Base-by-base conservation (phyloP, 1,140 invertebrate species). In the Halictus rubicundus region DNA sequence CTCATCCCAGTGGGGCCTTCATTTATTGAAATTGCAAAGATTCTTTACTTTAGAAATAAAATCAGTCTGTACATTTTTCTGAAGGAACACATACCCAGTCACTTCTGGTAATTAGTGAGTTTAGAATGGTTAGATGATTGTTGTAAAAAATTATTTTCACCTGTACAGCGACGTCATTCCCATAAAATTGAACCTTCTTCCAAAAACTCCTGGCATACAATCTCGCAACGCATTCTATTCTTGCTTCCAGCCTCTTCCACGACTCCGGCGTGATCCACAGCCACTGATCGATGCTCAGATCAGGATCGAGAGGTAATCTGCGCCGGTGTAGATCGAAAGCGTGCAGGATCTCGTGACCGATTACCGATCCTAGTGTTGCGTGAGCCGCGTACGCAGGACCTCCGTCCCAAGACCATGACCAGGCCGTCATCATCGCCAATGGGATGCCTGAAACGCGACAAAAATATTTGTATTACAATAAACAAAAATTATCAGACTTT, bases 261-360 rank as follows among this genome's bases (percentile, higher is more conserved):
- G 95, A 93, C 10, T 93, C 91, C 5, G 94, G 93, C 19, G 94
- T 93, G 91, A 95, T 95, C 95, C 95, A 96, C 57, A 94, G 92
- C 75, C 94, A 95, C 25, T 94, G 91, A 54, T 91, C 87, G 23
- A 66, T 74, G 23, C 81, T 78, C 54, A 93, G 90, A 59, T 88
- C 86, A 0, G 86, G 88, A 73, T 90, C 89, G 37, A 86, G 32
- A 59, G 80, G 86, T 59, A 87, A 69, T 77, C 83, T 82, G 63
- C 86, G 87, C 71, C 92, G 93, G 66, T 92, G 91, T 27, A 93
- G 89, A 85, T 94, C 94, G 70, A 94, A 93, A 12, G 91, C 93
- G 72, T 94, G 94, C 19, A 94, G 88, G 60, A 94, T 93, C 84
- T 94, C 94, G 82, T 94, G 94, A 9, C 92, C 92, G 23, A 94